phyloP scores from a whole-genome alignment of 2,797 vertebrate species.

The Hyperoplus immaculatus region DNA sequence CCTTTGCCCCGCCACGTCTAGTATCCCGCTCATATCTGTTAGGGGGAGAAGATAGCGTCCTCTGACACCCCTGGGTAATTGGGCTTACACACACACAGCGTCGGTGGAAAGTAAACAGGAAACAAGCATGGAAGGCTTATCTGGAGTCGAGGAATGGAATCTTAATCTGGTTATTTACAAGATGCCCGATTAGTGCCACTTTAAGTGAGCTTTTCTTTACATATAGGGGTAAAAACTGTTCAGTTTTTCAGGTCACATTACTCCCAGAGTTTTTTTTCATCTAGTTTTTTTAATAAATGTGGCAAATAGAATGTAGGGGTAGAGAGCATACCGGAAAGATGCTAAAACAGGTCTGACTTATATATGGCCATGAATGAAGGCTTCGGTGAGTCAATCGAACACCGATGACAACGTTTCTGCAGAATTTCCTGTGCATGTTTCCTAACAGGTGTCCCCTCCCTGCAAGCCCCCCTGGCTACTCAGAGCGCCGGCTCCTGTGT shows the following conservation, averaged over 20 bases:
- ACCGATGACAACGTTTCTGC: constrained; percentile 74
- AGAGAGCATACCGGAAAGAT: background rate
- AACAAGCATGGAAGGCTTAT: constrained; percentile 75
- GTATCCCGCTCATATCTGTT: constrained; percentile 41
- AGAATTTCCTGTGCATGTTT: constrained; percentile 74
- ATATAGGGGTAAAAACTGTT: constrained; percentile 17
- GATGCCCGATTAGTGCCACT: constrained; percentile 65
- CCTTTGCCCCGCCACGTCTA: constrained; percentile 51
- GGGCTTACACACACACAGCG: constrained; percentile 52
- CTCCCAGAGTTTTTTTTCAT: background rate
- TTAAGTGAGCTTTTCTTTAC: constrained; percentile 38
- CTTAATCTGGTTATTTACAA: constrained; percentile 70
- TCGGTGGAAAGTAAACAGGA: constrained; percentile 82
- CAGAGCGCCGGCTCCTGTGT: constrained; percentile 59
- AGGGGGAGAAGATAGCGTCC: constrained; percentile 52
- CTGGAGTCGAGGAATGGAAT: constrained; percentile 69
- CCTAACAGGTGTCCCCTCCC: constrained; percentile 73
- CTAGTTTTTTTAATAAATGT: background rate
- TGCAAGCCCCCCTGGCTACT: constrained; percentile 27
- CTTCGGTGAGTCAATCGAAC: constrained; percentile 73
- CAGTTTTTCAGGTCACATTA: constrained; percentile 28
- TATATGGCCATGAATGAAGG: constrained; percentile 44
- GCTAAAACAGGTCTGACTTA: background rate
- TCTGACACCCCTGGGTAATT: constrained; percentile 69
- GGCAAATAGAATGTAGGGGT: background rate